Evolutionary conservation across 1,140 invertebrate species (phyloP).

Genomic region (Apis laboriosa): DNA sequence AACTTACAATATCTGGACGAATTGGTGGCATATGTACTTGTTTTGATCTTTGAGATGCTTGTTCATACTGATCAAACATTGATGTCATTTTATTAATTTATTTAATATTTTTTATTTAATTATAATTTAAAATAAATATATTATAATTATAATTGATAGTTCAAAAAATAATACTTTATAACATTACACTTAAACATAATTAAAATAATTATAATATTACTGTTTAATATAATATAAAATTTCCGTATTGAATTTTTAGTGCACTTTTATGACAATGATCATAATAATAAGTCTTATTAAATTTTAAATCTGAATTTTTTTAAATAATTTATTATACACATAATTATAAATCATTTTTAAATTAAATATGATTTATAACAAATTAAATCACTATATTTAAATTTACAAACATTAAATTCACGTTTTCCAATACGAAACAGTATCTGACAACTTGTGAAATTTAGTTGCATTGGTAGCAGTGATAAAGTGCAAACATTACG

Average conservation of each 20-base stretch:
- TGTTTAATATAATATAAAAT: background rate
- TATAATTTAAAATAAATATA: background rate
- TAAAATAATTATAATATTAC: conserved; percentile 12
- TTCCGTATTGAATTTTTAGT: background rate
- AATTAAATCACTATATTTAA: background rate
- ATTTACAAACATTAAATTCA: background rate
- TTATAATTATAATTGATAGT: background rate
- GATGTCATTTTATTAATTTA: conserved; percentile 83
- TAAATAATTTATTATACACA: background rate
- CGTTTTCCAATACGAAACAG: background rate
- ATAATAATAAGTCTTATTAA: background rate
- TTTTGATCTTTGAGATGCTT: conserved; percentile 84
- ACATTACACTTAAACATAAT: background rate
- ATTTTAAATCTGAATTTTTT: background rate
- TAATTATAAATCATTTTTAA: background rate
- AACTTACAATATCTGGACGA: conserved; percentile 78
- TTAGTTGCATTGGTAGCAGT: conserved; percentile 31
- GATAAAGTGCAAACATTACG: background rate
- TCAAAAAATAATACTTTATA: background rate
- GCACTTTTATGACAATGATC: background rate
- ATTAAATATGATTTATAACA: background rate
- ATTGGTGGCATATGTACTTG: conserved; percentile 74
- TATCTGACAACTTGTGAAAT: background rate
- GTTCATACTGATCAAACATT: conserved; percentile 89
- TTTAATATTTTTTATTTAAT: background rate